Evolutionary conservation across 2,888 invertebrate genomes (phyloP).

Genomic region (Nowickia ferox): DNA sequence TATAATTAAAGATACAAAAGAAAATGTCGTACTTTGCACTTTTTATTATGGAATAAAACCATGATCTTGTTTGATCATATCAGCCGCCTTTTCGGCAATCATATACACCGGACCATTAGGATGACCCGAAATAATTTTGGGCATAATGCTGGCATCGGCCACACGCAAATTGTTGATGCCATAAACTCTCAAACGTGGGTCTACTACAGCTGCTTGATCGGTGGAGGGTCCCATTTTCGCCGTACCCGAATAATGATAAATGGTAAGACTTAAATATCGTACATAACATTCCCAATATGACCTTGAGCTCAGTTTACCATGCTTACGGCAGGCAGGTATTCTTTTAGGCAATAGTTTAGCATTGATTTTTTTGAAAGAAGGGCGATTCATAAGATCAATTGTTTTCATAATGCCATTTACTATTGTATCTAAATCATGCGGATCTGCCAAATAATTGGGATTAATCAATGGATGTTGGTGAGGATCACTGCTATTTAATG

Average conservation of each 20-base stretch:
- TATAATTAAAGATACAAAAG: too few species aligned
- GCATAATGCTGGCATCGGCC: slow-evolving; percentile 85
- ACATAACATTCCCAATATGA: slow-evolving; percentile 87
- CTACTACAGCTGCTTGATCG: slow-evolving; percentile 87
- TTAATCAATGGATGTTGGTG: slow-evolving; percentile 87
- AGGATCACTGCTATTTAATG: slow-evolving; percentile 86
- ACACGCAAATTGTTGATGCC: slow-evolving; percentile 84
- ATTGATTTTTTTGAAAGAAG: slow-evolving; percentile 84
- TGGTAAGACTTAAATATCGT: slow-evolving; percentile 85
- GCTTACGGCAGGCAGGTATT: slow-evolving; percentile 85
- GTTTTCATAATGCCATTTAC: slow-evolving; percentile 85
- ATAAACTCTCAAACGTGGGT: slow-evolving; percentile 84
- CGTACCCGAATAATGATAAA: slow-evolving; percentile 87
- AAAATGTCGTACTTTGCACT: not conserved
- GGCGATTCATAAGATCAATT: slow-evolving; percentile 83
- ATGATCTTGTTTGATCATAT: slow-evolving; percentile 84
- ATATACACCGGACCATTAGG: slow-evolving; percentile 85
- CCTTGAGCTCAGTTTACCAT: slow-evolving; percentile 83
- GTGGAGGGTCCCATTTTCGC: slow-evolving; percentile 87
- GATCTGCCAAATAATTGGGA: slow-evolving; percentile 87
- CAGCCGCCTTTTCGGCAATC: slow-evolving; percentile 85
- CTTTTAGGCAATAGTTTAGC: slow-evolving; percentile 83
- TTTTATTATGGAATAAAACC: slow-evolving; percentile 66
- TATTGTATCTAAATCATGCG: slow-evolving; percentile 86
- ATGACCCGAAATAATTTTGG: slow-evolving; percentile 84